Evolutionary conservation across 1,140 invertebrate species (phyloP), one percentile per base, ranked within the genome.

Genomic region (Pemphigus obesinymphae): DNA sequence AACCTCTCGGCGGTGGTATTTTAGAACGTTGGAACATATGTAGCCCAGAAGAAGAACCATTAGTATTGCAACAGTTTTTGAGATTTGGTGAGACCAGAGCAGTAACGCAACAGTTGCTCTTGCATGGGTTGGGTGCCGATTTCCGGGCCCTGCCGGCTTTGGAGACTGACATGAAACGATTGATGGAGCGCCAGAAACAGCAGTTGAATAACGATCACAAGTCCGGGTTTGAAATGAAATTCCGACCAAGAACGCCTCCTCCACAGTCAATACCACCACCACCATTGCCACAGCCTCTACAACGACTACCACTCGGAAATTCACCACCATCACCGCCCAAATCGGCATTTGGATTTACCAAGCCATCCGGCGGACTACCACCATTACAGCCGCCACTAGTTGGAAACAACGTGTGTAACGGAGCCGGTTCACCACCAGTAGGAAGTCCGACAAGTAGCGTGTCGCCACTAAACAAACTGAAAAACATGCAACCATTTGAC

Each of bases 401-500:
- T 43, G 96, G 93, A 86, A 90, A 29, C n/a, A 80, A 80, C 26
- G 55, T 55, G 0, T 73, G 70, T 20, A 80, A 80, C 40, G 73
- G 73, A 34, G 55, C 26, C 0, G 75, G 76, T 7, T 80, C 85
- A 75, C 43, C 84, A 11, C 83, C 85, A 0, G 86, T 87, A 88
- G 86, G 84, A 70, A 87, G 83, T 63, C 85, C 90, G 70, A 87
- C 88, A 63, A 89, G 86, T 63, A 89, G 89, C 84, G 90, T 89
- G 84, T 95, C 95, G 8, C 94, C 96, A 1, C 88, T 97, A 45
- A 96, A 94, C 86, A 91, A 95, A 85, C 88, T 97, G 31, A 95
- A 97, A 87, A 97, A 92, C 84, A 97, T 98, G 96, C 95, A 97
- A 86, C 96, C 96, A 2, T 97, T 96, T 86, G 96, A 97, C 86